Evolutionary conservation across 2,888 invertebrate genomes (phyloP), one percentile per base, ranked within the genome.

Genomic region (Napeogenes inachia): DNA sequence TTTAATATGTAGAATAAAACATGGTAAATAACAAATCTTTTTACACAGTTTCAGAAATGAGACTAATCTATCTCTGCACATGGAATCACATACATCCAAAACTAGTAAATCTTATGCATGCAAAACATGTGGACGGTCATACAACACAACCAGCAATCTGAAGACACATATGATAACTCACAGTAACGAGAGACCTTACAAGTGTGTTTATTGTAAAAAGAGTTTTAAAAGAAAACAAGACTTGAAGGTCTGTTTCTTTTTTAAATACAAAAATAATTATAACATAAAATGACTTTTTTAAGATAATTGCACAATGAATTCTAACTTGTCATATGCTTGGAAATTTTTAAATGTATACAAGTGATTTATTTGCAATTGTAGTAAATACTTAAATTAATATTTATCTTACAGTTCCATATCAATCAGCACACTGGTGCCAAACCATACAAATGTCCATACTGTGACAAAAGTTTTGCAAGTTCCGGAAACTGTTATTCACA

Each of bases 401-500:
- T n/a, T 50, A 56, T 60, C 58, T 91, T 91, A 63, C 83, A 93
- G 92, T 94, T 94, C 78, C 94, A 95, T 76, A 93, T 94, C 74
- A 94, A 94, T 78, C 94, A 94, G 74, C 94, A 95, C 74, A 94
- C 94, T n/a, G 94, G 94, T 56, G 94, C 92, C 4, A 91, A 93
- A 73, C 94, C 94, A 33, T 94, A 94, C 80, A 92, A 94, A 80
- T 94, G 94, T 78, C 94, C 94, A 42, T 94, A 93, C 74, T 94
- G 94, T 81, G 93, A 94, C 0, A 94, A 94, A 80, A 89, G 93
- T 60, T 94, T 94, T 77, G 93, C 94, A 54, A 93, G 94, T 79
- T 94, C 94, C 35, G 94, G 94, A 12, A 94, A 94, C 74, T 94
- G 94, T 76, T 94, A 94, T 76, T 94, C 94, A 0, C 94, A 95